Percentiles rank a stretch among this genome's conserved stretches.
Conservation (phyloP, 2,113 vertebrate genomes). For the Monopterus albus region DNA sequence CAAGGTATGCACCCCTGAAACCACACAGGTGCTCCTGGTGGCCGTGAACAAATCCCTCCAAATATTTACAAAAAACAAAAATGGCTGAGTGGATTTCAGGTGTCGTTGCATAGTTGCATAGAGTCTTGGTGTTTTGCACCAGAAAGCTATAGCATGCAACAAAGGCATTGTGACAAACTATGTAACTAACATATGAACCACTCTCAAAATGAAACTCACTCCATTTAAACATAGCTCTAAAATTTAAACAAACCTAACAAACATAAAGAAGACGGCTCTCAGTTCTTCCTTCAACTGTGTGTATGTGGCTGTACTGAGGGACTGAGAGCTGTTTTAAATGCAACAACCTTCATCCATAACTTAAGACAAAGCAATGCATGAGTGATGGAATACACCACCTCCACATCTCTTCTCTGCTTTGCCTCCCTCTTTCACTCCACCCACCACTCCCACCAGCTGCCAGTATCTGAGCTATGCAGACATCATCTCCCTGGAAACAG, state of each 20-base stretch:
- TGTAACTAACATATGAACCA: too few species aligned
- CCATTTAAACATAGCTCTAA: too few species aligned
- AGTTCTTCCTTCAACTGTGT: not conserved
- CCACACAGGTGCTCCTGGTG: not conserved
- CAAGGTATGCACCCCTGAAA: not conserved
- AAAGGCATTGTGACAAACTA: not conserved
- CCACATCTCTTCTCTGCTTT: not conserved
- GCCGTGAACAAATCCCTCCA: too few species aligned
- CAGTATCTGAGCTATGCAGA: too few species aligned
- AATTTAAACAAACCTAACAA: too few species aligned
- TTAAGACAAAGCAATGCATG: conserved; percentile 26
- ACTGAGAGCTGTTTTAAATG: conserved; percentile 14
- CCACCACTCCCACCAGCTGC: conserved; percentile 10
- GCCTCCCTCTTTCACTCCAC: not conserved
- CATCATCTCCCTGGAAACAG: not conserved
- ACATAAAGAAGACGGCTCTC: too few species aligned
- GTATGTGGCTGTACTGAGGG: conserved; percentile 8
- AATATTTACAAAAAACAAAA: too few species aligned
- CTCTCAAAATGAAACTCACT: too few species aligned
- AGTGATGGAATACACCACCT: conserved; percentile 14
- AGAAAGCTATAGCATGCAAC: too few species aligned
- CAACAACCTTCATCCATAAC: conserved; percentile 29
- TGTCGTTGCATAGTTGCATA: too few species aligned
- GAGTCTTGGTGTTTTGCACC: too few species aligned
- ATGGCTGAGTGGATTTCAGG: too few species aligned